Evolutionary conservation across 2,797 vertebrate species (phyloP), one percentile per base, ranked within the genome.

Genomic region (Gobionotothen gibberifrons): DNA sequence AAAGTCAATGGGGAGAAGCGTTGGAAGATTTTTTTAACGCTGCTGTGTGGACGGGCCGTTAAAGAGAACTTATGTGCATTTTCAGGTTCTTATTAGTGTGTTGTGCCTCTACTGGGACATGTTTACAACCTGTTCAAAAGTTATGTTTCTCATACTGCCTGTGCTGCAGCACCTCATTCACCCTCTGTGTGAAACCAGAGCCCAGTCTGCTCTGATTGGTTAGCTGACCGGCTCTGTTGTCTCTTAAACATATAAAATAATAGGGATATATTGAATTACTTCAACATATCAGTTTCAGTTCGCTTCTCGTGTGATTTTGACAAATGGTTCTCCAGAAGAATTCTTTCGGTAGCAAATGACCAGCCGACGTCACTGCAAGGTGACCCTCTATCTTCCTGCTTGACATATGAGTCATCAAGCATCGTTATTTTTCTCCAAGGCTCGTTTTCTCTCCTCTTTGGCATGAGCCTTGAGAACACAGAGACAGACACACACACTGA

Each of bases 351-450:
- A 72, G 62, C 69, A 76, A 90, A 85, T 83, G 81, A 83, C 70
- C 87, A 85, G 65, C 82, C 76, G 74, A 83, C 84, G 82, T 83
- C 71, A 57, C 76, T 69, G 51, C 88, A 90, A 89, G 87, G 89
- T 92, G 89, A 92, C 88, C 86, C 66, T 81, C 69, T 60, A 74
- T 84, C 78, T 84, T 40, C 80, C 52, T 52, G 32, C 69, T 86
- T 89, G 85, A 92, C 90, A 78, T 84, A 88, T 69, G 85, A 88
- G 77, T 67, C 85, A 78, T 84, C 79, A 84, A 69, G 76, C 81
- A 61, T 88, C 87, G 87, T 86, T 88, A 86, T 83, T 89, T 91
- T 79, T 87, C 83, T 86, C 85, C 80, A 85, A 84, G 77, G 76
- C 84, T 87, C 39, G n/a, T 83, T 88, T 88, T 88, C 79, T 74